Base-by-base conservation (phyloP, 64 coral and sea anemone genomes). In the Exaiptasia diaphana region DNA sequence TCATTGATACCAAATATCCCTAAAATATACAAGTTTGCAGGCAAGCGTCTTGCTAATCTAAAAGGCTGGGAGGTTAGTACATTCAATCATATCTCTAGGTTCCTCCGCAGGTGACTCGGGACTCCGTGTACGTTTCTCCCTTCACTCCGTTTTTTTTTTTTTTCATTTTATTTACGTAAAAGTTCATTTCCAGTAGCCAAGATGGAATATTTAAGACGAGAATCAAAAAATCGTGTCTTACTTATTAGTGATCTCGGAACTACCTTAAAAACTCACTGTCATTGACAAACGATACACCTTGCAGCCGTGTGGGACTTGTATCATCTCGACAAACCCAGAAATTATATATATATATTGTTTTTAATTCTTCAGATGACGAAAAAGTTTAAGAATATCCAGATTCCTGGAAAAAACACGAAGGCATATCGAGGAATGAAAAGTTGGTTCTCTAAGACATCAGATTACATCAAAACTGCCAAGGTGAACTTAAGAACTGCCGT, bases 351-450 rank as follows among this genome's bases (percentile, higher is more conserved):
- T 55, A 4, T 18, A n/a, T 55, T 55, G 6, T 11, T 55, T 20
- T 21, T 55, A 5, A 21, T 20, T 20, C 32, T 35, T 15, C 1
- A 64, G 61, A 64, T 64, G 30, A 64, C 29, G 1, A 2, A 32
- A 31, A 64, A 64, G 38, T 64, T 64, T 34, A 64, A 35, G 2
- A 34, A 64, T 34, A 64, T 64, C 9, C 32, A 64, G 2, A 11
- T 64, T 3, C 61, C 61, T 64, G 61, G 61, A 2, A 4, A 28
- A 0, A 64, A 64, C 31, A 64, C 61, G 5, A 34, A 28, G 12
- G 31, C 61, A 9, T 64, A 64, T 20, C 32, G 38, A 64, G 61
- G 61, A 64, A 64, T 64, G 61, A 64, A 37, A 31, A 64, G 61
- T 7, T 64, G 61, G 61, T 64, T 64, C 38, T 28, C 61, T 8